Evolutionary conservation across 2,113 vertebrate genomes (phyloP), one percentile per base, ranked within the genome.

Genomic region (Microcebus griseorufus): DNA sequence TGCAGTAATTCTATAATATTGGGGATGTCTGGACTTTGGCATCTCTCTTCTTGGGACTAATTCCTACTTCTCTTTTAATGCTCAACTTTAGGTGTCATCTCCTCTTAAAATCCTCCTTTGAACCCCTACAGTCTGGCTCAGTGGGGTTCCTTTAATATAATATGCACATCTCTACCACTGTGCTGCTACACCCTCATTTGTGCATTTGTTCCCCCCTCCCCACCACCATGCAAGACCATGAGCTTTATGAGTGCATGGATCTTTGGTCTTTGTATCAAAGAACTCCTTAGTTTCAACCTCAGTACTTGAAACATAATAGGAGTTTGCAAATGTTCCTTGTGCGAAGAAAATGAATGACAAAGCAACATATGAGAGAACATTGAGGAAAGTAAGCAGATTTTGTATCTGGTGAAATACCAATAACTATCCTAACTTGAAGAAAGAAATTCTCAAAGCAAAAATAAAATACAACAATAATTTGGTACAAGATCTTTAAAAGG

Each of bases 401-500:
- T 73, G 37, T 25, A 6, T 60, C 20, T 29, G 18, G 23, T 91
- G 29, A 91, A 91, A 94, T 70, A 85, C 23, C 53, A 79, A 76
- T 60, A 58, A 60, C 51, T 94, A 39, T 39, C 48, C 22, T 48
- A 78, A 55, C 48, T 78, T 75, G n/a, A 65, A 55, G 53, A 92
- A 91, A 92, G 64, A 86, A 93, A 86, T 55, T 25, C 37, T 97
- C 81, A 88, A 78, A 91, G 81, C 48, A 97, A 94, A 97, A 93
- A 42, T 65, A 69, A 95, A 73, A 94, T 97, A 42, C 91, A 96
- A 82, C 91, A 94, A 93, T 94, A 88, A 93, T 82, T 94, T 83
- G 42, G 55, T 48, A 48, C 32, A 70, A 48, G 51, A 32, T 89
- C 79, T 94, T 97, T 95, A 82, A 89, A 97, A 88, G 67, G 79